These are phyloP conservation scores for Parapsyche elsis DNA, from an alignment of 1,140 invertebrate species.

Conservation along the genomic window DNA sequence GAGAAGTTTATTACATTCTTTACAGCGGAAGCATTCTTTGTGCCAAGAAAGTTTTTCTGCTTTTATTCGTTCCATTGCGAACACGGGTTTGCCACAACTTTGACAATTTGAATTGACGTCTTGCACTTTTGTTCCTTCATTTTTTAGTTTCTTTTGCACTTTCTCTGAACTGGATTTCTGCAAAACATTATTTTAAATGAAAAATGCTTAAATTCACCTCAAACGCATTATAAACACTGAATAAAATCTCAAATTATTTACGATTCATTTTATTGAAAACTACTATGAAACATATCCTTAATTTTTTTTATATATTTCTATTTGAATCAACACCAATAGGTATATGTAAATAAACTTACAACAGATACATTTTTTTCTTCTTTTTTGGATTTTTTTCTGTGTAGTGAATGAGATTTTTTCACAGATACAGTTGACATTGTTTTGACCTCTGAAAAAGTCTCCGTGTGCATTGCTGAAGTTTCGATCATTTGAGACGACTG, in stretches of 20 bases:
- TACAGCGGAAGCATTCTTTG: constrained; percentile 91
- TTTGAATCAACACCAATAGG: not conserved
- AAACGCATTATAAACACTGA: no score
- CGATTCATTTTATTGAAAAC: no score
- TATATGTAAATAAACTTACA: constrained; percentile 57
- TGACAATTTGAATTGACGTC: constrained; percentile 73
- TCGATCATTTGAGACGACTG: constrained; percentile 65
- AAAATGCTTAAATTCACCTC: no score
- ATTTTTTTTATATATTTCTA: not conserved
- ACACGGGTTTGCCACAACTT: constrained; percentile 87
- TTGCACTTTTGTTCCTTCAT: constrained; percentile 56
- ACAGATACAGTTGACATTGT: constrained; percentile 61
- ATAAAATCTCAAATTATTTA: no score
- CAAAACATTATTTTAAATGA: constrained; percentile 17
- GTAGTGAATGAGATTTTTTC: constrained; percentile 59
- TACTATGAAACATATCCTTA: not conserved
- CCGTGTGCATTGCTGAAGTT: constrained; percentile 62
- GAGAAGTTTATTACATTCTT: constrained; percentile 88
- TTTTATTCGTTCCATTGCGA: constrained; percentile 94
- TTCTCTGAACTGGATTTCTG: constrained; percentile 66
- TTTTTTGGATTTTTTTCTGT: constrained; percentile 63
- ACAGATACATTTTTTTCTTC: constrained; percentile 66
- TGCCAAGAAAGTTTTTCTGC: constrained; percentile 89
- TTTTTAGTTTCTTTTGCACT: constrained; percentile 64
- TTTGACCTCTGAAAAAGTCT: constrained; percentile 55